phyloP scores from a whole-genome alignment of 2,797 vertebrate genomes.

The Sebastes itinus region DNA sequence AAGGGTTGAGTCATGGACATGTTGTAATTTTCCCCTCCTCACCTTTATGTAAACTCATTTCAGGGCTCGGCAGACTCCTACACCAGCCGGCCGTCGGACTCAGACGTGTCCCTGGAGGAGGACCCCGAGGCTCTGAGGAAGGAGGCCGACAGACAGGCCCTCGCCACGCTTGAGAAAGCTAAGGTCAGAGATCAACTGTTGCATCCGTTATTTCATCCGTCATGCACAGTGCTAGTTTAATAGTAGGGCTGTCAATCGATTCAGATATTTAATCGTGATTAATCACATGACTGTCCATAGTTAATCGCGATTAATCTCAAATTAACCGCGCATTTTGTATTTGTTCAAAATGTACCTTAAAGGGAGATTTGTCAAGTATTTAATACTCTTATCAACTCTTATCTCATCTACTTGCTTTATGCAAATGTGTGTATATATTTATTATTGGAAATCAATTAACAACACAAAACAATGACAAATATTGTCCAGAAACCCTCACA shows the following conservation, averaged over 20 bases:
- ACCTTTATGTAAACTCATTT: conserved; percentile 11
- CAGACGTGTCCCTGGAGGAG: conserved; percentile 96
- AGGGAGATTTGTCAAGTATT: too few relatives aligned
- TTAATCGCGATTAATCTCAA: too few relatives aligned
- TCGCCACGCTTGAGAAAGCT: conserved; percentile 97
- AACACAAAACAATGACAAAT: too few relatives aligned
- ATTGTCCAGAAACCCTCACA: too few relatives aligned
- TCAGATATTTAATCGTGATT: too few relatives aligned
- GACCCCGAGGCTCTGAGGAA: conserved; percentile 95
- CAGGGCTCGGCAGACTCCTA: conserved; percentile 99
- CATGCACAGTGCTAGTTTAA: not conserved
- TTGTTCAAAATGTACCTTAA: too few relatives aligned
- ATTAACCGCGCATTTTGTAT: too few relatives aligned
- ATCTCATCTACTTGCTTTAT: too few relatives aligned
- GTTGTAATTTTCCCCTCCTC: not conserved
- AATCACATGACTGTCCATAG: too few relatives aligned
- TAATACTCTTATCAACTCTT: too few relatives aligned
- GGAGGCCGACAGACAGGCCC: conserved; percentile 95
- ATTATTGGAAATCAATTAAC: too few relatives aligned
- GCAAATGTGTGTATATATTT: too few relatives aligned
- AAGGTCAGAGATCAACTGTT: conserved; percentile 84
- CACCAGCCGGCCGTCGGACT: conserved; percentile 96
- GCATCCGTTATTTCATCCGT: not conserved
- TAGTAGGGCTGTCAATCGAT: not conserved
- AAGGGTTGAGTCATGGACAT: conserved; percentile 1